Evolutionary conservation across 2,888 invertebrate genomes (phyloP), one percentile per base, ranked within the genome.

Genomic region (Papilio demoleus): DNA sequence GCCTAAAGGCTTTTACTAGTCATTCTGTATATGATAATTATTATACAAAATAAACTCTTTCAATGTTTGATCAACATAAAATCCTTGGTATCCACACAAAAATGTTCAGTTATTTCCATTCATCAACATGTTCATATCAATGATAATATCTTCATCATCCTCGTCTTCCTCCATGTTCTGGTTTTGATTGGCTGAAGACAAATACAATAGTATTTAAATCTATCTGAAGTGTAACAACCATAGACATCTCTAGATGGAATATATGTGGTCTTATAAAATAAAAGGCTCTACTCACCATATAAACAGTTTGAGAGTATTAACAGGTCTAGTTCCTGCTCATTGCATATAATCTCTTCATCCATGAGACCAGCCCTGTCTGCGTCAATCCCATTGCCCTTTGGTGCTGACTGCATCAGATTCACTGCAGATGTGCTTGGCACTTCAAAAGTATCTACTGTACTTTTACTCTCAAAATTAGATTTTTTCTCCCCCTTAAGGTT

Each of bases 71-170:
- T n/a, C n/a, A n/a, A n/a, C n/a, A n/a, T n/a, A n/a, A n/a, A n/a
- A n/a, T n/a, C n/a, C n/a, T 1, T 8, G 12, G 1, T 19, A 17
- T 17, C 19, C 1, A 17, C 38, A 59, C 14, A 3, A 1, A 6
- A 3, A 4, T 42, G 24, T 4, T 68, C 63, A 68, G 3, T 58
- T 68, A 4, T 24, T 8, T 0, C 63, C 75, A n/a, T 77, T 75
- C 88, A 89, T 89, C 1, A 90, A 73, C 85, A 89, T 83, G 70
- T 86, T 82, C 75, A 90, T 88, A 58, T 89, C 88, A 4, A 89
- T 82, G 12, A 81, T 47, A 17, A 84, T 72, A 24, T 87, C 81
- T 19, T 77, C 76, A 5, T 80, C 81, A 1, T 85, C 83, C 24
- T 82, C 81, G 31, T 81, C 81, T 11, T 78, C 79, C 36, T 82